phyloP scores from a whole-genome alignment of 2,113 vertebrate genomes.

The Mixornis gularis region DNA sequence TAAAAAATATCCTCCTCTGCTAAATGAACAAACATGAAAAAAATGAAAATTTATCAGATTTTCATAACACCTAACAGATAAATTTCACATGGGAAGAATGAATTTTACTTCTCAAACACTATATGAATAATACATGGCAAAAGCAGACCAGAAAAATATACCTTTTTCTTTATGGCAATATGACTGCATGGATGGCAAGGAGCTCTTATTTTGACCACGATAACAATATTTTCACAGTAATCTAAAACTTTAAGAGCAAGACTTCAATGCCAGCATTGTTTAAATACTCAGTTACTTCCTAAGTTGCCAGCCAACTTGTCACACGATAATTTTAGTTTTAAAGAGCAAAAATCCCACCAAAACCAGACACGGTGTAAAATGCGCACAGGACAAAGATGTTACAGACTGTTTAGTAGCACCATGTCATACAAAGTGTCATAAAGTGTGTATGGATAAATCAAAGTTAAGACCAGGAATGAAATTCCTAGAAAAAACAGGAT shows the following conservation, averaged over 20 bases:
- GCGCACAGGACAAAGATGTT: neutral
- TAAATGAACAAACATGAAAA: neutral
- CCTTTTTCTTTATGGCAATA: neutral
- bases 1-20: neutral
- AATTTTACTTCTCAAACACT: neutral
- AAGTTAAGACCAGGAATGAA: neutral
- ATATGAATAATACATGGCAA: neutral
- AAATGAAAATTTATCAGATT: neutral
- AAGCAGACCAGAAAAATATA: neutral
- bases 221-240: neutral
- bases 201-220: neutral
- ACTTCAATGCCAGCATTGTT: neutral
- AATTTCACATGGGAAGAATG: neutral
- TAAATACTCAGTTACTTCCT: neutral
- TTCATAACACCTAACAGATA: neutral
- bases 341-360: neutral
- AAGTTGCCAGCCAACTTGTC: neutral
- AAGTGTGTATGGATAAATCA: neutral
- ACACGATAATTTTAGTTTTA: neutral
- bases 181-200: neutral
- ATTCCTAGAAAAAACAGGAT: neutral
- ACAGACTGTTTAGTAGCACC: neutral
- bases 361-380: neutral
- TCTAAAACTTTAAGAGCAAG: neutral
- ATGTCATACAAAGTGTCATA: neutral